Evolutionary conservation across 2,888 invertebrate species (phyloP).

Genomic region (Carabus problematicus): DNA sequence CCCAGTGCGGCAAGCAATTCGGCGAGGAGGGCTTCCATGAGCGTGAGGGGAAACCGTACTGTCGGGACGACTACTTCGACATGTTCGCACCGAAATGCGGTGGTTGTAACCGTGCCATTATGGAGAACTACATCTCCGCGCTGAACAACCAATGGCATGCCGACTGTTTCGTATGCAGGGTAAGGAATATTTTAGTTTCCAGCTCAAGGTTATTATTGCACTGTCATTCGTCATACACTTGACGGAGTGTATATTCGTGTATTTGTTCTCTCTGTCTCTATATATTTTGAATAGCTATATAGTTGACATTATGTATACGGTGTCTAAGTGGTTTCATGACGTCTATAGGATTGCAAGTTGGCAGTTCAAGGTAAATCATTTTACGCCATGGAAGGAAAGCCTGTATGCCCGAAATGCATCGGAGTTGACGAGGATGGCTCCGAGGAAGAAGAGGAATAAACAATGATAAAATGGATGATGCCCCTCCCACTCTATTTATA

Average conservation of each 20-base stretch:
- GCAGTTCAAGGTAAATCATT: conserved; percentile 94
- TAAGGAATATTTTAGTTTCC: conserved; percentile 63
- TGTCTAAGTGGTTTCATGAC: conserved; percentile 13
- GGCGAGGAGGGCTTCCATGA: conserved; percentile 99
- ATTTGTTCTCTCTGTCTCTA: too few species aligned
- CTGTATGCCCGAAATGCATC: conserved; percentile 92
- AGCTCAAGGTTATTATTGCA: too few species aligned
- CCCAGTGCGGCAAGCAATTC: conserved; percentile 95
- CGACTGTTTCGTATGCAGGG: conserved; percentile 98
- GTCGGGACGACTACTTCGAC: conserved; percentile 94
- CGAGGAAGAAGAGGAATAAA: conserved; percentile 58
- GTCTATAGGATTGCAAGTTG: conserved; percentile 88
- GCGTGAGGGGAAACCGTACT: conserved; percentile 93
- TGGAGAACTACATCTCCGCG: conserved; percentile 98
- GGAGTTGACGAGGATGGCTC: conserved; percentile 88
- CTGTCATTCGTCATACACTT: too few species aligned
- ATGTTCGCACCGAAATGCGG: conserved; percentile 99
- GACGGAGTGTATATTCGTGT: too few species aligned
- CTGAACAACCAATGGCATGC: conserved; percentile 98
- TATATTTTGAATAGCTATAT: too few species aligned
- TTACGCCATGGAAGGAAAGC: conserved; percentile 96
- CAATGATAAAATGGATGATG: conserved; percentile 48
- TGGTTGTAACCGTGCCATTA: conserved; percentile 93
- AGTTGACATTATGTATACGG: too few species aligned
- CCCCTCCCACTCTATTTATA: conserved; percentile 45